Evolutionary conservation across 2,113 vertebrate species (phyloP), one percentile per base, ranked within the genome.

Genomic region (Empidonax alnorum): DNA sequence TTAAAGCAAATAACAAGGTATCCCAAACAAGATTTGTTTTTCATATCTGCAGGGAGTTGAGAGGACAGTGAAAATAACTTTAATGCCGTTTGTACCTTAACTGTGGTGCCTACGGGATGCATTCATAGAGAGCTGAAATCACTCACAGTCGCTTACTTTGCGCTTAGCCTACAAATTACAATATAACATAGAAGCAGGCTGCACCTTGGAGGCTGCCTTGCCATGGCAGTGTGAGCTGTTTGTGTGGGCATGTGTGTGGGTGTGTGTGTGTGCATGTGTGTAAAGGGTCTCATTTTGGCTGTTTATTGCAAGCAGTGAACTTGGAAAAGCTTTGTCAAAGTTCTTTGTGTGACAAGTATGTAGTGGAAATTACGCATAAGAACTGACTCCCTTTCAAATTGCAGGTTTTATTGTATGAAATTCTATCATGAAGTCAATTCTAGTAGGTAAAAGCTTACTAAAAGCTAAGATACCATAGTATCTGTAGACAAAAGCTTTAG

Each of bases 341-440:
- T 47, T 61, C 47, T 67, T 39, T 39, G 23, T 2, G 0, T 68
- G 18, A 12, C 23, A 56, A 39, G 11, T 24, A 10, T 83, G 18
- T 13, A 35, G n/a, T 18, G 39, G 82, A 95, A 97, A 94, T 79
- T 59, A 69, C 71, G 77, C 80, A 44, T 91, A 75, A 92, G 96
- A 88, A 33, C 31, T 14, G 33, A 75, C 94, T 93, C 14, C 6
- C 39, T 85, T 94, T 91, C 80, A 81, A 96, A 73, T 86, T 47
- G 22, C 42, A 85, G 52, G 23, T 90, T 94, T 90, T 24, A 2
- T 87, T 84, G 50, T 37, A 71, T 91, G 78, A 77, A 97, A 85
- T 87, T 82, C 6, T 62, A 8, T 47, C 50, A 82, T 58, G 58
- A 88, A 65, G 65, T 82, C 76, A 78, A 6, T 75, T 55, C 41